phyloP scores from a whole-genome alignment of 2,797 vertebrate genomes.

The Rhinoraja longicauda region DNA sequence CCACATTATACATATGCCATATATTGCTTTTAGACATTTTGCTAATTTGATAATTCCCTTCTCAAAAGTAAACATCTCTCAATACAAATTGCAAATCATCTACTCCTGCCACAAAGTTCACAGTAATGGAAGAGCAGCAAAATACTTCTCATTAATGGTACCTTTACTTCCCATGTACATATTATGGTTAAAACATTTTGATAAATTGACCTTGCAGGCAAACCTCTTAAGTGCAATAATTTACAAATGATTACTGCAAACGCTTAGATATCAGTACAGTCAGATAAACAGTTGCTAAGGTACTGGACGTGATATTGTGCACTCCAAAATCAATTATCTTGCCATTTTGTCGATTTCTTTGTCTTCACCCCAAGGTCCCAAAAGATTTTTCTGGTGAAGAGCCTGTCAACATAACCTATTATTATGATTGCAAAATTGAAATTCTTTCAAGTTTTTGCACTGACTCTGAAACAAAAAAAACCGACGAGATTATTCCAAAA shows the following conservation, averaged over 20 bases:
- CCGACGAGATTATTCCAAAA: neutral
- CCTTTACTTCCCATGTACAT: neutral
- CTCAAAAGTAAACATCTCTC: neutral
- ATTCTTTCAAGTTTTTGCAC: neutral
- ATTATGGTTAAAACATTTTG: neutral
- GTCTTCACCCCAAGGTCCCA: neutral
- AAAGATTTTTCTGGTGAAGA: neutral
- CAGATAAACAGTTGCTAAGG: neutral
- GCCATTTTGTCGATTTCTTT: conserved; percentile 5
- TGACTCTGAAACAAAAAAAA: neutral
- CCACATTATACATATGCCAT: neutral
- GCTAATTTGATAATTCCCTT: neutral
- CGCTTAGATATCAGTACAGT: neutral
- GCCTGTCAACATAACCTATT: neutral
- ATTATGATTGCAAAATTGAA: neutral
- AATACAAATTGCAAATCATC: neutral
- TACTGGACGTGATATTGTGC: too few species aligned
- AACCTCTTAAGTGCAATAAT: neutral
- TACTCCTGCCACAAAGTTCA: neutral
- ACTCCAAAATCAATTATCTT: conserved; percentile 8
- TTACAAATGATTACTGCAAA: neutral
- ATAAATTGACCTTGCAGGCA: neutral
- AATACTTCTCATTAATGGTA: neutral
- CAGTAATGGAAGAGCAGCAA: neutral
- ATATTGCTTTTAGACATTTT: neutral